Conservation (phyloP, 2,888 invertebrate genomes). For the Automeris io region DNA sequence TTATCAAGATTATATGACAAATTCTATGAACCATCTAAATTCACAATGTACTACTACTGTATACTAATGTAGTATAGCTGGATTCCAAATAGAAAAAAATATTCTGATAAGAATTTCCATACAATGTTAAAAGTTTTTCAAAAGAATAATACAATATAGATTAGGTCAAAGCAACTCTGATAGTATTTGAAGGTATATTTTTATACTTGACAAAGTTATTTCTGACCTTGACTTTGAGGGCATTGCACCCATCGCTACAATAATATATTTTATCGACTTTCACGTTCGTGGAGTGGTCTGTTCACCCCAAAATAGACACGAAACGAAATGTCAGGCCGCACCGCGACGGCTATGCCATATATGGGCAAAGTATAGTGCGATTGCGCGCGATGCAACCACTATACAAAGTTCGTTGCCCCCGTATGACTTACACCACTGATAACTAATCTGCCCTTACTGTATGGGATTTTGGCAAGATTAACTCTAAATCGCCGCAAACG, state of each 20-base stretch:
- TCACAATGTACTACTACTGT: too few relatives aligned
- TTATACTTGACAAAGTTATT: neutral
- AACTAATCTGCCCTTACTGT: conserved; percentile 21
- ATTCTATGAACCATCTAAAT: too few relatives aligned
- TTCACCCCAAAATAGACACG: conserved; percentile 50
- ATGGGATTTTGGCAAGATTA: conserved; percentile 8
- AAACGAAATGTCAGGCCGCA: conserved; percentile 48
- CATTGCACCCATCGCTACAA: conserved; percentile 22
- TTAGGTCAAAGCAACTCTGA: too few relatives aligned
- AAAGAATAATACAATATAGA: too few relatives aligned
- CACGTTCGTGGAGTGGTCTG: conserved; percentile 27
- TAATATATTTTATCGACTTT: conserved; percentile 18
- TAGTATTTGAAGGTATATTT: neutral
- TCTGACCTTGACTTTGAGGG: conserved; percentile 57
- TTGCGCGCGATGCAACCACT: conserved; percentile 68
- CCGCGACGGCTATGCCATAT: conserved; percentile 61
- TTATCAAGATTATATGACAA: too few relatives aligned
- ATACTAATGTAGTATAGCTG: too few relatives aligned
- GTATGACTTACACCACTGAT: conserved; percentile 34
- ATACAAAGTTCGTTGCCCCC: conserved; percentile 68
- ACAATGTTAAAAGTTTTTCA: too few relatives aligned
- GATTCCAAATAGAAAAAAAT: too few relatives aligned
- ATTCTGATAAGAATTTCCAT: too few relatives aligned
- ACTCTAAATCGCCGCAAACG: conserved; percentile 20
- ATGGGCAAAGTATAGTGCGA: conserved; percentile 67